Base-by-base conservation (phyloP, 2,113 vertebrate genomes). In the Scomber japonicus region DNA sequence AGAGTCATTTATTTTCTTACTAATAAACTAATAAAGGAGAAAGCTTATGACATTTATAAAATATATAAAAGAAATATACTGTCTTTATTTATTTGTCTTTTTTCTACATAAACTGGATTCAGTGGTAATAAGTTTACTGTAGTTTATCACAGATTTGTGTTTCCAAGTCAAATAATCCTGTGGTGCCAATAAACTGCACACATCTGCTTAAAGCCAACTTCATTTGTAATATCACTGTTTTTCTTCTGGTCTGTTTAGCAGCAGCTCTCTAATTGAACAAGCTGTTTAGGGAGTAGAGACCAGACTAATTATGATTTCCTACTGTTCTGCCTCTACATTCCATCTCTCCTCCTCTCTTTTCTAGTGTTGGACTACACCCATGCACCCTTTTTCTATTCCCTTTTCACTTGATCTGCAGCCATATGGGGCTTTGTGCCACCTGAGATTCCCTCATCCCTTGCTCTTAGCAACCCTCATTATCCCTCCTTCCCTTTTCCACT, bases 271-370 rank as follows among this genome's bases (percentile, higher is more conserved):
- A 88, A 91, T 82, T 88, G 62, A 88, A 89, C 67, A 78, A 46
- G 24, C 71, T 72, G 75, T 78, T 82, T 53, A 49, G 82, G 80
- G 80, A 90, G 81, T 78, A 84, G 76, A 69, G 15, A 88, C 68
- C 78, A 84, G 65, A 78, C 80, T 80, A 88, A 92, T 91, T 89
- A 79, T 70, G 59, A 80, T 85, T 89, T 85, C 85, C 87, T 83
- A 70, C 60, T 75, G 66, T 81, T 85, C 11, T 63, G 70, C 44
- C 53, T 59, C 71, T 78, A 65, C 76, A 81, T 88, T 83, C 71
- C 71, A 50, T 49, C 63, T 62, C 55, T 75, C 71, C 27, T 73
- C 67, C 60, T 75, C 60, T 67, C 48, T 50, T 71, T 57, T 80
- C 46, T 49, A 14, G 21, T 30, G 48, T 68, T 49, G 15, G 50